Percentiles rank a stretch among this genome's conserved stretches.
These are phyloP conservation scores for Liasis olivaceus DNA, from an alignment of 2,797 vertebrate genomes.

Conservation along the genomic window DNA sequence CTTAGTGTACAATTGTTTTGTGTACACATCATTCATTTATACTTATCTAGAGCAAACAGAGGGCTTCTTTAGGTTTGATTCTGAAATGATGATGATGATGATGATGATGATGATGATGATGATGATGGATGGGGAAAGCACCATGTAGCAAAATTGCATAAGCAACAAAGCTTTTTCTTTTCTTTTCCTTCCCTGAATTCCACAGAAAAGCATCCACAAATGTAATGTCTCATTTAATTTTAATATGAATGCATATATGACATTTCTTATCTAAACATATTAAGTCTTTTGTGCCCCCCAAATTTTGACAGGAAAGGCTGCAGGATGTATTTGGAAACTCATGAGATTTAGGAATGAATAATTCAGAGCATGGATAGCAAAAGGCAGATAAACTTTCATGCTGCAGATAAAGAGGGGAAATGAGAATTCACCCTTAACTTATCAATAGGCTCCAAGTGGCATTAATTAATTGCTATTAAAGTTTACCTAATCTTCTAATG, in stretches of 20 bases:
- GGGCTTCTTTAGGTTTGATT: not conserved
- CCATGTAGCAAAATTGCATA: not conserved
- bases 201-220: not conserved
- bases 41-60: not conserved
- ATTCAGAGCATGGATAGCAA: slow-evolving; percentile 11
- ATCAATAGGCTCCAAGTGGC: slow-evolving; percentile 44
- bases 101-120: not conserved
- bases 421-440: slow-evolving; percentile 5
- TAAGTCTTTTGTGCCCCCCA: slow-evolving; percentile 21
- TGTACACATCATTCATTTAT: not conserved
- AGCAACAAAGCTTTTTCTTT: not conserved
- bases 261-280: slow-evolving; percentile 48
- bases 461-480: slow-evolving; percentile 59
- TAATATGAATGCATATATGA: slow-evolving; percentile 37
- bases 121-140: not conserved
- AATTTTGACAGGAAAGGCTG: slow-evolving; percentile 28
- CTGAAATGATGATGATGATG: not conserved
- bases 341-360: slow-evolving; percentile 41
- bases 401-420: slow-evolving; percentile 23
- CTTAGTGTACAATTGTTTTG: not conserved
- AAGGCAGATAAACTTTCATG: slow-evolving; percentile 32
- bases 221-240: slow-evolving; percentile 44
- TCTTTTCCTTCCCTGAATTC: not conserved
- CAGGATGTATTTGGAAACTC: slow-evolving; percentile 25
- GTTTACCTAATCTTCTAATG: slow-evolving; percentile 30